Evolutionary conservation across 2,113 vertebrate genomes (phyloP).

Genomic region (Trematomus loennbergii): DNA sequence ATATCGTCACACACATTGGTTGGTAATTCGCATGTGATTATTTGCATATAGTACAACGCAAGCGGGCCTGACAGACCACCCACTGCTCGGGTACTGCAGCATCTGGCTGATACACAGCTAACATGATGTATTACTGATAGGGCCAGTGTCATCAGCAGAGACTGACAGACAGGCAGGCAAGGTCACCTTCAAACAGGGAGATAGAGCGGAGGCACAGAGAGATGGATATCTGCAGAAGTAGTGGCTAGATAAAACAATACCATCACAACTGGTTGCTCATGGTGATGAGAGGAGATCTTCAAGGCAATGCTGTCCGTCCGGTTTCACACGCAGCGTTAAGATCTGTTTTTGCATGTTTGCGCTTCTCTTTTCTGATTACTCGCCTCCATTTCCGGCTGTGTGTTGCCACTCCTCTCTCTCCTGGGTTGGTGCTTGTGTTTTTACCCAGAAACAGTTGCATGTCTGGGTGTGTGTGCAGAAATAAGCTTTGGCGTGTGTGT

Average conservation of each 20-base stretch:
- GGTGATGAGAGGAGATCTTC: conserved; percentile 35
- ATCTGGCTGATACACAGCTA: conserved; percentile 71
- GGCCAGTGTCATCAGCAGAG: conserved; percentile 70
- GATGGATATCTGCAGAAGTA: conserved; percentile 68
- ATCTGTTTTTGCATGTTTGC: conserved; percentile 55
- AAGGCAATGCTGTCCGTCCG: conserved; percentile 26
- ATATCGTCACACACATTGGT: conserved; percentile 43
- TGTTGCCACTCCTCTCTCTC: conserved; percentile 20
- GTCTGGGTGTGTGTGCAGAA: neutral
- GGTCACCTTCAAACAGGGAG: conserved; percentile 77
- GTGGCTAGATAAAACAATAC: conserved; percentile 64
- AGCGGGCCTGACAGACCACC: conserved; percentile 72
- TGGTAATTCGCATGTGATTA: conserved; percentile 77
- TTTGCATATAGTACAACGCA: conserved; percentile 79
- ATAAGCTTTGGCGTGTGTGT: conserved; percentile 18
- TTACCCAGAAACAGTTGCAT: conserved; percentile 18
- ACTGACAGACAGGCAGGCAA: conserved; percentile 72
- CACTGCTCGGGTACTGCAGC: conserved; percentile 61
- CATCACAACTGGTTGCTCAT: conserved; percentile 48
- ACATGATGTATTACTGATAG: conserved; percentile 78
- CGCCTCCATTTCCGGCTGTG: conserved; percentile 32
- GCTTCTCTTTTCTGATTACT: conserved; percentile 31
- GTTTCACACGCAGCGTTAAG: conserved; percentile 37
- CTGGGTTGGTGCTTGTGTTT: conserved; percentile 19
- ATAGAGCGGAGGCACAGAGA: conserved; percentile 28